phyloP scores from a whole-genome alignment of 1,140 invertebrate genomes.

The Drosophila athabasca region DNA sequence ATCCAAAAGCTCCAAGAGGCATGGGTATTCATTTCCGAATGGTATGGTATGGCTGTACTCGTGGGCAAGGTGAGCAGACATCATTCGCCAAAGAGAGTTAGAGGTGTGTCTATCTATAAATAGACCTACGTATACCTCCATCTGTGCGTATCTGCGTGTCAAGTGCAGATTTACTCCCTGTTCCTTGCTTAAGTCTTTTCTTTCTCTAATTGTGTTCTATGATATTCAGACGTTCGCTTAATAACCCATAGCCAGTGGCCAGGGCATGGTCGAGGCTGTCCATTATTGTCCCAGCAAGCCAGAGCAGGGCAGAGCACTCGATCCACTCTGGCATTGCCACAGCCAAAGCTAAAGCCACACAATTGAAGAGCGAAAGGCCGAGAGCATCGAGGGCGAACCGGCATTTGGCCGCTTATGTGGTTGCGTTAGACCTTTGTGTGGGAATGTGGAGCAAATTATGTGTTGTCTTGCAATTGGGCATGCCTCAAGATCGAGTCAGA shows the following conservation, averaged over 20 bases:
- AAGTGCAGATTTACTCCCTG: slow-evolving; percentile 59
- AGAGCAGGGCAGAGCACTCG: no score
- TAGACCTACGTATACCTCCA: slow-evolving; percentile 11
- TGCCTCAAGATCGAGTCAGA: slow-evolving; percentile 51
- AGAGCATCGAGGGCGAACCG: slow-evolving; percentile 12
- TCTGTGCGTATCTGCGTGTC: slow-evolving; percentile 56
- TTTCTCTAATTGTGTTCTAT: slow-evolving; percentile 18
- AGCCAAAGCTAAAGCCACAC: slow-evolving; percentile 24
- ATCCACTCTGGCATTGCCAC: slow-evolving; percentile 11
- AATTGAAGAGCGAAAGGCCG: slow-evolving; percentile 65
- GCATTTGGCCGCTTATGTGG: slow-evolving; percentile 47
- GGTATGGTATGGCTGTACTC: slow-evolving; percentile 22
- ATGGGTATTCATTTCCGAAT: slow-evolving; percentile 35
- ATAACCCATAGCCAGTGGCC: slow-evolving; percentile 27
- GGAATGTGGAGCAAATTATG: slow-evolving; percentile 74
- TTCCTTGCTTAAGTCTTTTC: slow-evolving; percentile 58
- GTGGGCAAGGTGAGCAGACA: slow-evolving; percentile 45
- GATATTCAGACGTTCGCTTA: slow-evolving; percentile 4
- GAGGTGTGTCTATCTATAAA: slow-evolving; percentile 9
- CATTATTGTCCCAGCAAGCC: slow-evolving; percentile 43
- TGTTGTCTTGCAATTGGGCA: slow-evolving; percentile 66
- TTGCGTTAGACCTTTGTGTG: slow-evolving; percentile 55
- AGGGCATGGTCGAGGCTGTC: slow-evolving; percentile 50
- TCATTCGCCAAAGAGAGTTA: slow-evolving; percentile 28
- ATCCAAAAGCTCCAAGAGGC: slow-evolving; percentile 52